These are phyloP conservation scores for Bradypus variegatus DNA, from an alignment of 2,797 vertebrate genomes.

Conservation along the genomic window DNA sequence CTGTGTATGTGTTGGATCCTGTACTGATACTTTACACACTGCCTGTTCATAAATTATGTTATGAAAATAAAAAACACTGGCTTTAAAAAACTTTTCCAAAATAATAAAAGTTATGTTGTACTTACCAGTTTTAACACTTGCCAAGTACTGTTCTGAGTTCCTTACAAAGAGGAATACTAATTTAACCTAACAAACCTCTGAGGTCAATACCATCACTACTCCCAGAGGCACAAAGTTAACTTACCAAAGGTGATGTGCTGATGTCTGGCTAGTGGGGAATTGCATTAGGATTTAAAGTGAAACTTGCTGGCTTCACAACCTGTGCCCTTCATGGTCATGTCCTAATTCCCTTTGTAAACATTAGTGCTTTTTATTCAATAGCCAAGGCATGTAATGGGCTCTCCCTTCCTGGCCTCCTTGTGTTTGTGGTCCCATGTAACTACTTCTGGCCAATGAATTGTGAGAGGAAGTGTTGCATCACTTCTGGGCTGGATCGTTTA, in stretches of 20 bases:
- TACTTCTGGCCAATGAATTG: not conserved
- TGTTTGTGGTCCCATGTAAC: not conserved
- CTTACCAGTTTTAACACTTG: not conserved
- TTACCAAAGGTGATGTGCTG: not conserved
- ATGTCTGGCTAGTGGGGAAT: not conserved
- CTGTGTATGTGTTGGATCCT: not conserved
- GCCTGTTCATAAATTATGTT: not conserved
- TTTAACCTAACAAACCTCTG: not conserved
- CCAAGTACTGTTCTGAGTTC: not conserved
- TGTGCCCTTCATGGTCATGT: not conserved
- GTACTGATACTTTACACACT: not conserved
- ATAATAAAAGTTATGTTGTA: not conserved
- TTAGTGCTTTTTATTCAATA: not conserved
- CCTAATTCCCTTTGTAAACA: not conserved
- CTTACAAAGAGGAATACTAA: not conserved
- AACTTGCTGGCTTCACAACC: not conserved
- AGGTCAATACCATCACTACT: not conserved
- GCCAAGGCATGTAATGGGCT: not conserved
- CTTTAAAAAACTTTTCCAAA: not conserved
- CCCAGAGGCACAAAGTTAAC: not conserved
- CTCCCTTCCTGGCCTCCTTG: not conserved
- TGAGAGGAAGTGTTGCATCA: not conserved
- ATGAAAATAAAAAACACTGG: not conserved
- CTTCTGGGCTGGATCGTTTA: not conserved
- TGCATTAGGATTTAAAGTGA: not conserved